Conservation (phyloP, 2,888 invertebrate species). For the Eledone cirrhosa region DNA sequence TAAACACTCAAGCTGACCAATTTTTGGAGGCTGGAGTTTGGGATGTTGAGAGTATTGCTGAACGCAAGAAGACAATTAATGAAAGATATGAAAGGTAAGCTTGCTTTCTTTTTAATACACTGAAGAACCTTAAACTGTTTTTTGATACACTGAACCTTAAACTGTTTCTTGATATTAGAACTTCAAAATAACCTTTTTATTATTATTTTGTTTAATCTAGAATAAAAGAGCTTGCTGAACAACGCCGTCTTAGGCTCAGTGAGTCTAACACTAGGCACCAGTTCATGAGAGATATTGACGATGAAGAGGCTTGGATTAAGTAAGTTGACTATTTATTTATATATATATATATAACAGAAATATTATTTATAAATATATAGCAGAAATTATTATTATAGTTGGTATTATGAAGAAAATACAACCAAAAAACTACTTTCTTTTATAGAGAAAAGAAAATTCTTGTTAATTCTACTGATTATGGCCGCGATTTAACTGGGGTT, state of each 20-base stretch:
- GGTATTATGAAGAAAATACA: neutral
- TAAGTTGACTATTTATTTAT: conserved; percentile 60
- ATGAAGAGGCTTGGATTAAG: conserved; percentile 99
- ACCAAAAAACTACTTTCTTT: neutral
- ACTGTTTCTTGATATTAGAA: no score
- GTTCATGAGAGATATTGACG: conserved; percentile 99
- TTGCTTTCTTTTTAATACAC: neutral
- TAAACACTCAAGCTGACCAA: conserved; percentile 96
- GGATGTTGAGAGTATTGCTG: conserved; percentile 90
- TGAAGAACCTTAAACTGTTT: neutral
- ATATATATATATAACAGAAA: no score
- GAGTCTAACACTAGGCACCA: conserved; percentile 98
- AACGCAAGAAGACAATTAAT: conserved; percentile 94
- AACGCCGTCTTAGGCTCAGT: conserved; percentile 88
- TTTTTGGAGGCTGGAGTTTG: conserved; percentile 89
- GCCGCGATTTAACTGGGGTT: conserved; percentile 96
- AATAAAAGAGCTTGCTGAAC: conserved; percentile 89
- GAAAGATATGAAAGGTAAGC: conserved; percentile 80
- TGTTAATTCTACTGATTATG: conserved; percentile 97
- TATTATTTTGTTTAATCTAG: conserved; percentile 63
- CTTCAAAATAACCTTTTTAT: no score
- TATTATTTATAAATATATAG: no score
- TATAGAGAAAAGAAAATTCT: conserved; percentile 92
- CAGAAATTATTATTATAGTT: neutral
- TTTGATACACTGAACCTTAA: no score